These are phyloP conservation scores for Ptychoptera albimana DNA, from an alignment of 2,888 invertebrate species.

Conservation along the genomic window DNA sequence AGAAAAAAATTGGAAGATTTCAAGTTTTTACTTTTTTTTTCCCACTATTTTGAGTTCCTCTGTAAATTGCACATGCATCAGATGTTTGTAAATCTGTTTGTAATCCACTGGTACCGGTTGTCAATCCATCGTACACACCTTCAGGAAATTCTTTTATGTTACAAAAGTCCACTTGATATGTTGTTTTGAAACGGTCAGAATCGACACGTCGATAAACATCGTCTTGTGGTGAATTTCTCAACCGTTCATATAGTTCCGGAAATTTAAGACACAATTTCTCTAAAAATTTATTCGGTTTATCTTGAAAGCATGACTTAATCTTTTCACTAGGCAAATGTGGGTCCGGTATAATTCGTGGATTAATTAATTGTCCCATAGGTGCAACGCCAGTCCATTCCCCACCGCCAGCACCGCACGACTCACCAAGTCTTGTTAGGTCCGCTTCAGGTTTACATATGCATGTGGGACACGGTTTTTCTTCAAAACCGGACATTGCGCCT, in stretches of 20 bases:
- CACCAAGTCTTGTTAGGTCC: constrained; percentile 9
- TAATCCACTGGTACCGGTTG: not conserved
- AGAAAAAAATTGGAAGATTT: not conserved
- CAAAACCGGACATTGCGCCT: constrained; percentile 10
- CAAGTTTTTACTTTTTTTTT: not conserved
- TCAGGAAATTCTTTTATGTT: constrained; percentile 23
- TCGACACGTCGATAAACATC: constrained; percentile 35
- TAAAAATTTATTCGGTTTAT: constrained; percentile 25
- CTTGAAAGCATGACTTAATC: constrained; percentile 14
- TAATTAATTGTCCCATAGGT: constrained; percentile 22
- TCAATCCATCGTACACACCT: constrained; percentile 21
- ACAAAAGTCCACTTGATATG: constrained; percentile 41
- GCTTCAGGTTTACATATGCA: not conserved
- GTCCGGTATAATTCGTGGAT: constrained; percentile 23
- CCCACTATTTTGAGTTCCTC: not conserved
- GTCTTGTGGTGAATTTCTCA: constrained; percentile 34
- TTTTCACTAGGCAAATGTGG: constrained; percentile 11
- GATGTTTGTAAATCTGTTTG: not conserved
- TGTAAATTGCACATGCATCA: constrained; percentile 1
- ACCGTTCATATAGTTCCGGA: constrained; percentile 38
- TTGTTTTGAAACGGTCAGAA: constrained; percentile 35
- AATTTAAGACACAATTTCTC: constrained; percentile 29
- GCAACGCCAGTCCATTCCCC: constrained; percentile 27
- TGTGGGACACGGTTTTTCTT: not conserved
- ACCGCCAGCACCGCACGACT: constrained; percentile 14